Conservation (phyloP, 1,140 invertebrate genomes). For the Hyles vespertilio region DNA sequence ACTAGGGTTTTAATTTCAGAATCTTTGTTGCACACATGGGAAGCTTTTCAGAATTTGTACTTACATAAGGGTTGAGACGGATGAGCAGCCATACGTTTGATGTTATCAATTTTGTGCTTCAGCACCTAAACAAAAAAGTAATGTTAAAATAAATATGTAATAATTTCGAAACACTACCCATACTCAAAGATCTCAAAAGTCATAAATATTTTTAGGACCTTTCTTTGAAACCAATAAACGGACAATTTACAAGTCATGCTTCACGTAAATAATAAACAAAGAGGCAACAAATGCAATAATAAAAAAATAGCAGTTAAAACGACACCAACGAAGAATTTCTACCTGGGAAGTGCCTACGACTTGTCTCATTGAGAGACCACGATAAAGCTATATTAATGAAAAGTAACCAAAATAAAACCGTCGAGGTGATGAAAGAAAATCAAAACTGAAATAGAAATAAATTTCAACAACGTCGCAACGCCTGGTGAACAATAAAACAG, state of each 20-base stretch:
- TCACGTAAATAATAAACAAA: constrained; percentile 19
- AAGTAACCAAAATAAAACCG: constrained; percentile 15
- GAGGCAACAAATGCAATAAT: constrained; percentile 19
- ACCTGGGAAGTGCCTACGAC: constrained; percentile 12
- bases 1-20: background rate
- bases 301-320: constrained; percentile 24
- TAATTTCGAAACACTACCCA: background rate
- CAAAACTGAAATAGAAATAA: constrained; percentile 23
- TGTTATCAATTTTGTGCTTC: constrained; percentile 94
- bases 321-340: constrained; percentile 12
- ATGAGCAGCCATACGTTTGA: constrained; percentile 96
- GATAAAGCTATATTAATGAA: background rate
- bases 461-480: constrained; percentile 19
- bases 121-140: constrained; percentile 79
- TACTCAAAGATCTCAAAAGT: constrained; percentile 4
- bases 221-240: constrained; percentile 16
- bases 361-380: background rate
- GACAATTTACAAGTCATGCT: constrained; percentile 30
- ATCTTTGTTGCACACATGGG: background rate
- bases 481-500: constrained; percentile 25
- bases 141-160: constrained; percentile 9
- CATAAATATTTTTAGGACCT: constrained; percentile 3
- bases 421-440: constrained; percentile 18
- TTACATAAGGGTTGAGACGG: constrained; percentile 95
- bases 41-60: constrained; percentile 47